Evolutionary conservation across 2,113 vertebrate species (phyloP).

Genomic region (Callochromis pleurospilus): DNA sequence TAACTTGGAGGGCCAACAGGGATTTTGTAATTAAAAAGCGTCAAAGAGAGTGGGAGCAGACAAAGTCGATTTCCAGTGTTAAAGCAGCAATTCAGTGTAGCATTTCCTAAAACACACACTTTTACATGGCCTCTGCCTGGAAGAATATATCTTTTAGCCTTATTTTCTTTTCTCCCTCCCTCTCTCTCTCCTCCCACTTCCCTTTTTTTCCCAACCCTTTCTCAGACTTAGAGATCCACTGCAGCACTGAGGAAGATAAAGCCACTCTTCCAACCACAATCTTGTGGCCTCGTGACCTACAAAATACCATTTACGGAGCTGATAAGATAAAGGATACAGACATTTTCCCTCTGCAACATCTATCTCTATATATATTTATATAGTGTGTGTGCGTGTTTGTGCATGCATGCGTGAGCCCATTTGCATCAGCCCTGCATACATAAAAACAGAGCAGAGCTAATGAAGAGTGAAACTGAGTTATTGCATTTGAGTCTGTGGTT

Average conservation of each 20-base stretch:
- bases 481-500: constrained; percentile 31
- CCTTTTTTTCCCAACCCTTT: background rate
- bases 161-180: background rate
- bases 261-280: background rate
- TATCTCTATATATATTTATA: background rate
- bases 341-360: background rate
- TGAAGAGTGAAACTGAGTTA: background rate
- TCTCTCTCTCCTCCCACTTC: background rate
- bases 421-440: background rate
- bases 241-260: background rate
- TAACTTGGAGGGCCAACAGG: constrained; percentile 29
- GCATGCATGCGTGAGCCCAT: background rate
- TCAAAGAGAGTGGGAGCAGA: background rate
- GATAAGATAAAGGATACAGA: constrained; percentile 23
- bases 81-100: background rate
- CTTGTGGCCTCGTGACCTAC: constrained; percentile 14
- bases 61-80: constrained; percentile 2
- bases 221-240: background rate
- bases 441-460: background rate
- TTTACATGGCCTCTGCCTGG: background rate
- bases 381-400: background rate
- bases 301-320: constrained; percentile 7
- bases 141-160: background rate
- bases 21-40: constrained; percentile 10
- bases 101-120: background rate